Evolutionary conservation across 2,797 vertebrate species (phyloP).

Genomic region (Rhynchonycteris naso): DNA sequence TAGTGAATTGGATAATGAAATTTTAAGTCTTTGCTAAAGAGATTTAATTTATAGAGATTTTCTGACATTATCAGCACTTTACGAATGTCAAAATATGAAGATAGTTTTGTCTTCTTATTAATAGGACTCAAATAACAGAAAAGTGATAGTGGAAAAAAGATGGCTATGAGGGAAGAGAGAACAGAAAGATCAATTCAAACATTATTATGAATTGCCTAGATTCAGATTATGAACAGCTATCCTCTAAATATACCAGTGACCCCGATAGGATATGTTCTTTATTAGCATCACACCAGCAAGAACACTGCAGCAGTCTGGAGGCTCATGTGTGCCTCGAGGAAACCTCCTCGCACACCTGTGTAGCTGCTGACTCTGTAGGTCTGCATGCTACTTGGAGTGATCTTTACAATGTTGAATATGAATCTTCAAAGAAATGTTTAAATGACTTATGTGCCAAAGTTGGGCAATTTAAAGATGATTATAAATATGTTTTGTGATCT

Average conservation of each 20-base stretch:
- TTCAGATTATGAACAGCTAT: neutral
- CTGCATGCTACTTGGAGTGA: neutral
- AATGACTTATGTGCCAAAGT: neutral
- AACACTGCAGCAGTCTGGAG: neutral
- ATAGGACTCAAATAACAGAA: neutral
- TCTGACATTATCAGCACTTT: neutral
- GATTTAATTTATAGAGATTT: neutral
- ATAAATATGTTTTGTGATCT: neutral
- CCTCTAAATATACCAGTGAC: neutral
- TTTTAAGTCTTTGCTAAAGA: constrained; percentile 25
- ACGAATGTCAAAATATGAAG: constrained; percentile 27
- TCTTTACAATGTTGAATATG: neutral
- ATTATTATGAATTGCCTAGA: neutral
- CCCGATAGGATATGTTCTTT: neutral
- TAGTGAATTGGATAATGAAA: neutral
- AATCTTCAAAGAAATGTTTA: neutral
- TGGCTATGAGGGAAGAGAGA: neutral
- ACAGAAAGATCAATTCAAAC: neutral
- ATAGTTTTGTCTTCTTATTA: neutral
- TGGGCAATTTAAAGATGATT: neutral
- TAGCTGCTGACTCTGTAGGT: neutral
- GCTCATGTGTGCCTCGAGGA: neutral
- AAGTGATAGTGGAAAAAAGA: neutral
- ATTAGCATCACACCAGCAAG: neutral
- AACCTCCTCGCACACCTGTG: neutral